A percentile compares a stretch with the other conserved stretches of the same genome.
phyloP scores from a whole-genome alignment of 2,113 vertebrate genomes.

The Lethenteron camtschaticum region DNA sequence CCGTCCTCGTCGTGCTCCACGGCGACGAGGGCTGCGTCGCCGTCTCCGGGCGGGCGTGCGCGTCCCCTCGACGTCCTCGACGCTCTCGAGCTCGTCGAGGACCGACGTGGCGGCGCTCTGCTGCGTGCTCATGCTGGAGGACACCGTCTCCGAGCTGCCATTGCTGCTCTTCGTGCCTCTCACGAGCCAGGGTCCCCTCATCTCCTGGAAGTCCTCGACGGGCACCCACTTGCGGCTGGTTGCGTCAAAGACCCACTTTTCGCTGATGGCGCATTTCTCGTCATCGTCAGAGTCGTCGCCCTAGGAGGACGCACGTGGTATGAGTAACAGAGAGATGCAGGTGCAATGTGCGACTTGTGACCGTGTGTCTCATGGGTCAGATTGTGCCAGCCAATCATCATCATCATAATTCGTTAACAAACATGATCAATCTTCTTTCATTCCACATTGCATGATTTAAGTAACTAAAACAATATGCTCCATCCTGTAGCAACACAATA shows the following conservation, averaged over 20 bases:
- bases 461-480: too few species aligned
- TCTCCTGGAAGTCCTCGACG: constrained; percentile 51
- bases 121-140: not conserved
- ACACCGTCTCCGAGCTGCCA: not conserved
- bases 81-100: not conserved
- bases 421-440: too few species aligned
- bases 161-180: not conserved
- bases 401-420: too few species aligned
- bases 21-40: not conserved
- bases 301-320: constrained; percentile 18
- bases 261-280: constrained; percentile 70
- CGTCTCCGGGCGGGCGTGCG: not conserved
- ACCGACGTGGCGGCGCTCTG: not conserved
- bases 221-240: constrained; percentile 80
- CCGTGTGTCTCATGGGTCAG: too few species aligned
- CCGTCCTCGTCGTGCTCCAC: not conserved
- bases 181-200: constrained; percentile 21
- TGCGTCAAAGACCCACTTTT: constrained; percentile 91
- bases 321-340: too few species aligned
- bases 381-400: too few species aligned
- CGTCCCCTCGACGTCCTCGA: not conserved
- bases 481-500: too few species aligned
- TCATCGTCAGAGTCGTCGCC: constrained; percentile 90
- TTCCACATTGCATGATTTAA: too few species aligned
- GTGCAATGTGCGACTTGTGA: too few species aligned